phyloP scores from a whole-genome alignment of 1,140 invertebrate species.

The Drosophila carrolli region DNA sequence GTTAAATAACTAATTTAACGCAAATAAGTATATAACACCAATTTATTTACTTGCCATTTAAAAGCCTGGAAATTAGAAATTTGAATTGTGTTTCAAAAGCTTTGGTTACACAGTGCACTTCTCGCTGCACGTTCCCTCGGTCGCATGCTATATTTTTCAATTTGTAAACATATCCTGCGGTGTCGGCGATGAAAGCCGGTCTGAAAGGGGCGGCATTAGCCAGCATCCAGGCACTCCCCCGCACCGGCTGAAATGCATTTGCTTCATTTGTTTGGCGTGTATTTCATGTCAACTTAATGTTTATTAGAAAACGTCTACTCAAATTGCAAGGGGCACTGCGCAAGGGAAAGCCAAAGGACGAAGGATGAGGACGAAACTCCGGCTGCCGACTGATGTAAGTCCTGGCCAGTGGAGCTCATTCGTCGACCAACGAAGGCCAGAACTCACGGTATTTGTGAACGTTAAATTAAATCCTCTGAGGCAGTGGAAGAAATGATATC shows the following conservation, averaged over 20 bases:
- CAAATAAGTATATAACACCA: neutral
- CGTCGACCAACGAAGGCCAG: slow-evolving; percentile 30
- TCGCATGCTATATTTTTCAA: slow-evolving; percentile 80
- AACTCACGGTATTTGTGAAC: slow-evolving; percentile 8
- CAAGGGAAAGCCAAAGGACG: neutral
- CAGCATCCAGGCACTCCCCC: slow-evolving; percentile 55
- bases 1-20: neutral
- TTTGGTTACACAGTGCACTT: slow-evolving; percentile 33
- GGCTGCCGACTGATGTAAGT: slow-evolving; percentile 10
- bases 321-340: slow-evolving; percentile 37
- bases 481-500: neutral
- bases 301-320: slow-evolving; percentile 75
- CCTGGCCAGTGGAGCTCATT: slow-evolving; percentile 23
- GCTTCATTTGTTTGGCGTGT: slow-evolving; percentile 80
- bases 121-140: slow-evolving; percentile 57
- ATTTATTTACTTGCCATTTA: too few species aligned
- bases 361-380: neutral
- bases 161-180: slow-evolving; percentile 82
- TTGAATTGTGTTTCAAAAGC: neutral
- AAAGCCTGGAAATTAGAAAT: neutral
- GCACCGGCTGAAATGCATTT: slow-evolving; percentile 68
- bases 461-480: slow-evolving; percentile 13
- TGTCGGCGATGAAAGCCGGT: slow-evolving; percentile 59
- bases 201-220: slow-evolving; percentile 58
- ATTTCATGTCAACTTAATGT: slow-evolving; percentile 81